Base-by-base conservation (phyloP, 2,113 vertebrate species). In the Malurus melanocephalus region DNA sequence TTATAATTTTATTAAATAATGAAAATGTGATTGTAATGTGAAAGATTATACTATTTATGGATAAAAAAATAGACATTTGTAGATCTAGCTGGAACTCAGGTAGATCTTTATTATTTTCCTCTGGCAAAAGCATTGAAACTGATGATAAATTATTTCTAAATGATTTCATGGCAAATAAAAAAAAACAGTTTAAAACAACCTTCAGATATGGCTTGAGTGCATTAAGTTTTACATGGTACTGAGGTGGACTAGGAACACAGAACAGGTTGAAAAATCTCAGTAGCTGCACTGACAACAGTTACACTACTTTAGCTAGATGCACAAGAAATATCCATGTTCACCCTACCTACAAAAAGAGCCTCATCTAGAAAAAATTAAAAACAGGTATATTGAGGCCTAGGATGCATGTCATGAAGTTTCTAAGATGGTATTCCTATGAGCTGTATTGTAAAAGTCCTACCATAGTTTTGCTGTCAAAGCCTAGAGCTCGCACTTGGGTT, bases 321-420 rank as follows among this genome's bases (percentile, higher is more conserved):
- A 42, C 18, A 51, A 51, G 51, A 68, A 45, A 72, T 13, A n/a
- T 40, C 28, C 30, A 13, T 21, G 19, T 42, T 77, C 30, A 69
- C 6, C 4, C 9, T 48, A 46, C 15, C 27, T 43, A 22, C 14
- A 66, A 57, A 85, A 61, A 18, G 10, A 48, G 16, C 75, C 24
- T 57, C 1, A 53, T 53, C 21, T 9, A 35, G 27, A 56, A 71
- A 88, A 79, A 14, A 57, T 26, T 57, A 79, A 62, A 57, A 26
- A 2, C 19, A 55, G 38, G 8, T 10, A 69, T 1, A 13, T 1
- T 1, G 4, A 60, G 22, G n/a, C 18, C 72, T 0, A 11, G 59
- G 30, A 67, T 33, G 38, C 0, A 0, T 22, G 51, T 51, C 17
- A 56, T 35, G 13, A 55, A 56, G 45, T 51, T 74, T 68, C 45